Base-by-base conservation (phyloP, 2,888 invertebrate species). In the Ashinkailepas kermadecensis region DNA sequence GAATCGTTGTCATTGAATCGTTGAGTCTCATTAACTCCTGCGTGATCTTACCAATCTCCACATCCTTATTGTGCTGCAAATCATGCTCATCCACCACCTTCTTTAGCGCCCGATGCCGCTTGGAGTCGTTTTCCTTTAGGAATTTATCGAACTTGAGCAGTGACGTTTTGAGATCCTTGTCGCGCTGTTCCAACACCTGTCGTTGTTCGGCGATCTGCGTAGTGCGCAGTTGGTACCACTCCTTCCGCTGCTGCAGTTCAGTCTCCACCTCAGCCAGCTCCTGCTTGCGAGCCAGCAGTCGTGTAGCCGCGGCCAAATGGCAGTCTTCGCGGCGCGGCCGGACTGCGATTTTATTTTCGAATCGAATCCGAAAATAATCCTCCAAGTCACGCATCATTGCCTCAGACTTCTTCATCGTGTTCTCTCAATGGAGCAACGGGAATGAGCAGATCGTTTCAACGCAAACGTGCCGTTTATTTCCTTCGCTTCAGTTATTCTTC, bases 331-430 rank as follows among this genome's bases (percentile, higher is more conserved):
- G 57, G 11, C 58, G 57, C 3, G 78, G 58, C 2, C 58, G 78
- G 23, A 78, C n/a, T 6, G 78, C 56, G 13, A 78, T 58, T 23
- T 58, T 78, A 58, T 78, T 78, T 12, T 57, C 78, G 23, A 78
- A 78, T 6, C 78, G 78, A 12, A 58, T 57, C 3, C 78, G 78
- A 15, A 78, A 78, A 15, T 78, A 78, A n/a, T 78, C 78, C n/a
- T 78, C 78, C 78, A 78, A 23, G n/a, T 78, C 78, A 10, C 58
- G 57, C 57, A 58, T 58, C 57, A 78, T 78, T 13, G 9, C 23
- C 78, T 78, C 58, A 3, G 78, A 9, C 21, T 78, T 78, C 78
- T 78, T 78, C 78, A 78, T 78, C 0, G 15, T 54, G 39, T 39
- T 39, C 39, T 39, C 39, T 39, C 39, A 39, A 39, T 39, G 39